Evolutionary conservation across 2,113 vertebrate species (phyloP).

Genomic region (Uropsilus gracilis): DNA sequence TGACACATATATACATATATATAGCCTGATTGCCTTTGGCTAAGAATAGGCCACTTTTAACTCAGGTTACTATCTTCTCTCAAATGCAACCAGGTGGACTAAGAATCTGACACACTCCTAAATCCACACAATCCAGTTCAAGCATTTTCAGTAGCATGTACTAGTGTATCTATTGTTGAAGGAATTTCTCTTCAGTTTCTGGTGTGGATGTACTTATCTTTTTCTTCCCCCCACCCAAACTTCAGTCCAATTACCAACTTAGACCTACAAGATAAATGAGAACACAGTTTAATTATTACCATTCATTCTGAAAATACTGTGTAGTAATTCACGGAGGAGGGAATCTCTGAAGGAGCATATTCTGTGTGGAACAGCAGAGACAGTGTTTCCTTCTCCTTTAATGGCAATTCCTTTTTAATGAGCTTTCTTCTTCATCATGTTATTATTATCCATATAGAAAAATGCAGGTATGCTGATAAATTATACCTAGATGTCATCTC

Average conservation of each 20-base stretch:
- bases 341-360: background rate
- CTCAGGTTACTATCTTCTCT: background rate
- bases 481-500: background rate
- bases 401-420: background rate
- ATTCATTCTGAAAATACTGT: background rate
- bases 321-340: background rate
- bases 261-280: constrained; percentile 32
- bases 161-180: background rate
- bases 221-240: background rate
- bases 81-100: background rate
- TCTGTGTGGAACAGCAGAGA: background rate
- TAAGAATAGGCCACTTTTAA: background rate
- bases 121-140: background rate
- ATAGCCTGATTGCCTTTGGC: background rate
- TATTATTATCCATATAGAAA: background rate
- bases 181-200: constrained; percentile 20
- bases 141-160: background rate
- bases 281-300: constrained; percentile 40
- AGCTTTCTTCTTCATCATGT: no score
- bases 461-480: background rate
- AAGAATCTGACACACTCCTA: background rate
- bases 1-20: no score
- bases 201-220: constrained; percentile 20
- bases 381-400: background rate
- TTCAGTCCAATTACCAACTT: constrained; percentile 50